These are phyloP conservation scores for Leptopterna dolabrata DNA, from an alignment of 2,888 invertebrate genomes.

Conservation along the genomic window DNA sequence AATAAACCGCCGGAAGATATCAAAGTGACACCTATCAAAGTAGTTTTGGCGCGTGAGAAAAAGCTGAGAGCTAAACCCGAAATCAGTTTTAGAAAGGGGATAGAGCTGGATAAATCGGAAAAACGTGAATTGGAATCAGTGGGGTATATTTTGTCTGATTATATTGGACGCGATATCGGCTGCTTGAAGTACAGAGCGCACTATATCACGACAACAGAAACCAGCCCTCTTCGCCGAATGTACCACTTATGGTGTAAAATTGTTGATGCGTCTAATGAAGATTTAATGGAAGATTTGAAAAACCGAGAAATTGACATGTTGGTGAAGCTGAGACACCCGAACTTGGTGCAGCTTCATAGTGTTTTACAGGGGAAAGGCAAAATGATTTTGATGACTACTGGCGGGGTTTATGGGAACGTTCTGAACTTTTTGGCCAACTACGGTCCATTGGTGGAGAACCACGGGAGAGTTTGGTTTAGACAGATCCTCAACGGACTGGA, in stretches of 20 bases:
- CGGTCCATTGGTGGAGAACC: slow-evolving; percentile 10
- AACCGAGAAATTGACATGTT: slow-evolving; percentile 12
- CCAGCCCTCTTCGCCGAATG: background rate
- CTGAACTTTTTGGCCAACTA: slow-evolving; percentile 14
- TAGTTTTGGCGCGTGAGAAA: background rate
- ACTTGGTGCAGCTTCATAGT: background rate
- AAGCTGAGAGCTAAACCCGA: background rate
- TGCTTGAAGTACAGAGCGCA: background rate
- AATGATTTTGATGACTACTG: background rate
- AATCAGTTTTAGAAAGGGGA: background rate
- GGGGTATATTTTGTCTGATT: slow-evolving; percentile 14
- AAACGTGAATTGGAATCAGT: background rate
- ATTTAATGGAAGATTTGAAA: slow-evolving; percentile 8
- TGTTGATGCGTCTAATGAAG: background rate
- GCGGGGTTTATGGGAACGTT: background rate
- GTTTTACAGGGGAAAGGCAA: background rate
- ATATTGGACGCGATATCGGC: background rate
- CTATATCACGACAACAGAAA: background rate
- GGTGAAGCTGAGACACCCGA: slow-evolving; percentile 4
- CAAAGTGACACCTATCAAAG: slow-evolving; percentile 1
- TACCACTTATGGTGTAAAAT: slow-evolving; percentile 26
- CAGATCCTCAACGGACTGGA: slow-evolving; percentile 39
- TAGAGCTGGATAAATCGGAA: background rate
- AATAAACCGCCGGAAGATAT: background rate
- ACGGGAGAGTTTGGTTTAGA: slow-evolving; percentile 36